Evolutionary conservation across 2,888 invertebrate species (phyloP), one percentile per base, ranked within the genome.

Genomic region (Tholera decimalis): DNA sequence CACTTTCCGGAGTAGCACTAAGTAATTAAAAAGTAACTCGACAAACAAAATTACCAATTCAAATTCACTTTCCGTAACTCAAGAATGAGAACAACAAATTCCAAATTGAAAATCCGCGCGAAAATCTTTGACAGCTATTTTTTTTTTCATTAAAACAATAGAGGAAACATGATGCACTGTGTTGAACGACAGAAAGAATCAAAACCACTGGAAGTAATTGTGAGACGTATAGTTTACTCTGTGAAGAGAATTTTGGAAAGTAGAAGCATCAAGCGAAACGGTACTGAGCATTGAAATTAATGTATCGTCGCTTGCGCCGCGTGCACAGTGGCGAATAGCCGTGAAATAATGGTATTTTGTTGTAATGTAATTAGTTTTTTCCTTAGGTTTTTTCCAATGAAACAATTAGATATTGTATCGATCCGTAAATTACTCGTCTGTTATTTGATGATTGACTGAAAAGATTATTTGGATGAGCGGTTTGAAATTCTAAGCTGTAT

Each of bases 221-320:
- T 85, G 80, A 79, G 72, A 59, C 74, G 85, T 82, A 84, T 85
- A 86, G 83, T 86, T 84, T 84, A 82, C 87, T 79, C 80, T 80
- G 85, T 77, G 86, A 85, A 86, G 90, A 89, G 90, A 88, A 89
- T 93, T 95, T 95, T 95, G 90, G 94, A 94, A 95, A 94, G 94
- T 93, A 85, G 85, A 86, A 73, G 82, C 90, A 91, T 71, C 81
- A 69, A 92, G 89, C 93, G 93, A 89, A 87, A 94, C 94, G 91
- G 82, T 85, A 86, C 85, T 82, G 85, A 82, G 87, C 87, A 89
- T 88, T 87, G 85, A 84, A 82, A 77, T 78, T 72, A 80, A 80
- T 77, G 75, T 79, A 71, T 74, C 77, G 46, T 53, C 53, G 61
- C 64, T 65, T 49, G 46, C 43, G 80, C 66, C 51, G 80, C 68